Percentiles rank a stretch among this genome's conserved stretches.
phyloP scores from a whole-genome alignment of 2,113 vertebrate genomes.

The Tauraco erythrolophus region DNA sequence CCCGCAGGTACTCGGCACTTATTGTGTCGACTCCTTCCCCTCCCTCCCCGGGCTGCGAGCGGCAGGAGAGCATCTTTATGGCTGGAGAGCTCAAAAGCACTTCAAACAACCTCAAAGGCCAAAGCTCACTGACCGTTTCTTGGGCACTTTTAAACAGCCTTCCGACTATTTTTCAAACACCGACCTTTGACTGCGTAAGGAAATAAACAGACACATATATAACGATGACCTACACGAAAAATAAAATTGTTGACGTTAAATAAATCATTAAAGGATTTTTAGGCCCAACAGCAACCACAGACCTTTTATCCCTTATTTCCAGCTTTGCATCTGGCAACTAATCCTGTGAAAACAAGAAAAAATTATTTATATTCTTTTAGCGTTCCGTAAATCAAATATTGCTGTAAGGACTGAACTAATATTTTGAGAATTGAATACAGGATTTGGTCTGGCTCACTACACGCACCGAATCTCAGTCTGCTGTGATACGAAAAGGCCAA shows the following conservation, averaged over 20 bases:
- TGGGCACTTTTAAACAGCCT: not conserved
- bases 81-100: not conserved
- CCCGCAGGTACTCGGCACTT: not conserved
- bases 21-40: not conserved
- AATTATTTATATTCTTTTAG: conserved; percentile 52
- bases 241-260: conserved; percentile 28
- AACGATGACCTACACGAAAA: not conserved
- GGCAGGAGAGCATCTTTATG: not conserved
- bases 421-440: not conserved
- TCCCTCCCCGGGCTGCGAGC: fast-evolving
- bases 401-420: conserved; percentile 29
- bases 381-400: conserved; percentile 47
- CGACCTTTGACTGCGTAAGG: conserved; percentile 20
- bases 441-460: not conserved
- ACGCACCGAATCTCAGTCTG: not conserved
- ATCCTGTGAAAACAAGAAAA: conserved; percentile 1
- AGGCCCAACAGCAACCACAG: conserved; percentile 55
- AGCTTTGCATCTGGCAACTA: conserved; percentile 14
- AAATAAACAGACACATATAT: not conserved
- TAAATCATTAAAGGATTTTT: conserved; percentile 60
- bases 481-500: not conserved
- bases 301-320: conserved; percentile 46
- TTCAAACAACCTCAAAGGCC: not conserved
- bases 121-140: not conserved
- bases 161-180: not conserved